Evolutionary conservation across 2,797 vertebrate genomes (phyloP).

Genomic region (Crenuchus spilurus): DNA sequence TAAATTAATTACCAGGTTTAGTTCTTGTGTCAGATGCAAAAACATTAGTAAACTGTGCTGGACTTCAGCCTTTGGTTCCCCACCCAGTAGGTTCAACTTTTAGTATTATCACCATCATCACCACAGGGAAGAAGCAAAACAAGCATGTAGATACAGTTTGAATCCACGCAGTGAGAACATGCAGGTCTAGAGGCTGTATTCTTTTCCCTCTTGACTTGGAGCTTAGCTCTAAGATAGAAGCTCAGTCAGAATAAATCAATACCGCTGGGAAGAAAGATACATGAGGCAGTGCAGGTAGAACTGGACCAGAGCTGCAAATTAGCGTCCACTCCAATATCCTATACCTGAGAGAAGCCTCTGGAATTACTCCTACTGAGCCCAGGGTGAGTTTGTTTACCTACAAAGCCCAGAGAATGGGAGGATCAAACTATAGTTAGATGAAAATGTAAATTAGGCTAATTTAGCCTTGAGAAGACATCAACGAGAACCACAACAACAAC

Average conservation of each 20-base stretch:
- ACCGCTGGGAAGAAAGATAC: background rate
- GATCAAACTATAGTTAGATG: background rate
- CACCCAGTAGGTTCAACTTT: too few species aligned
- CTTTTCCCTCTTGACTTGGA: background rate
- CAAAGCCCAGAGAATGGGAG: background rate
- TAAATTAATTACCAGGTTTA: too few species aligned
- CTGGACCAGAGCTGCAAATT: constrained; percentile 27
- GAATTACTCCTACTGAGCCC: constrained; percentile 18
- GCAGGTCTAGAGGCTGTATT: background rate
- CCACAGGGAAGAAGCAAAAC: too few species aligned
- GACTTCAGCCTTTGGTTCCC: too few species aligned
- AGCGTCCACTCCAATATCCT: constrained; percentile 23
- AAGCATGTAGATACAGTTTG: too few species aligned
- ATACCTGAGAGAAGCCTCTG: constrained; percentile 7
- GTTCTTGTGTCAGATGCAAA: too few species aligned
- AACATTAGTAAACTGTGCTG: too few species aligned
- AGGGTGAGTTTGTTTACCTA: constrained; percentile 1
- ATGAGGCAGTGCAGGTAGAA: constrained; percentile 9
- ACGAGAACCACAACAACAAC: background rate
- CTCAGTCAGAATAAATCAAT: constrained; percentile 1
- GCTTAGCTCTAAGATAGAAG: background rate
- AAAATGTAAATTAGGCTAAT: background rate
- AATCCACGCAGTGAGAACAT: background rate
- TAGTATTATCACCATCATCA: too few species aligned
- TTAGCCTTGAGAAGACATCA: background rate